Percentiles rank a stretch among this genome's conserved stretches.
These are phyloP conservation scores for Axinella damicornis DNA, from an alignment of 37 sponge, comb jelly and placozoan species.

Conservation along the genomic window DNA sequence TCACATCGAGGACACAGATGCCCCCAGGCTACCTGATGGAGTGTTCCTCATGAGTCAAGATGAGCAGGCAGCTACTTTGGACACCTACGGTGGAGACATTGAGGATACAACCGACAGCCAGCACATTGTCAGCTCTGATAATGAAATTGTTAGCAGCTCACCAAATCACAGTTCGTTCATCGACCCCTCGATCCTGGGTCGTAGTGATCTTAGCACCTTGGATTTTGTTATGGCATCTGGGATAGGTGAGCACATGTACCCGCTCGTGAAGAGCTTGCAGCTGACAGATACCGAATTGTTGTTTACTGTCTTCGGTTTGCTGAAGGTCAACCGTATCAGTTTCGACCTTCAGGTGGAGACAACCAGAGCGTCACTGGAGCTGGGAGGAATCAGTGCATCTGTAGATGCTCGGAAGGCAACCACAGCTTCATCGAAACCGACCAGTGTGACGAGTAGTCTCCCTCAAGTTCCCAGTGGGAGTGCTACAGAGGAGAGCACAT, in stretches of 20 bases:
- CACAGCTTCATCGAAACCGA: background rate
- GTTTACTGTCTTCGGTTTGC: constrained; percentile 45
- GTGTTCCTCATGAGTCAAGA: constrained; percentile 17
- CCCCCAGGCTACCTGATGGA: too few relatives aligned
- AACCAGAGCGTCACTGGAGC: background rate
- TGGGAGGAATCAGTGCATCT: constrained; percentile 38
- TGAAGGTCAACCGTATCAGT: constrained; percentile 19
- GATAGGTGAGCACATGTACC: background rate
- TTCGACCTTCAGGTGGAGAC: constrained; percentile 40
- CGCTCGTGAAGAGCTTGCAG: background rate
- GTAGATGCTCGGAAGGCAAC: constrained; percentile 45
- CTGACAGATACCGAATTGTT: constrained; percentile 34
- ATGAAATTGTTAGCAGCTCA: background rate
- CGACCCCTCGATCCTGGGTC: too few relatives aligned
- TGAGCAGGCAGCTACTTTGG: constrained; percentile 9
- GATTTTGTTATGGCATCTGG: background rate
- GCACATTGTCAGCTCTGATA: constrained; percentile 22
- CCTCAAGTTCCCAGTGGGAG: too few relatives aligned
- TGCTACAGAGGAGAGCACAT: too few relatives aligned
- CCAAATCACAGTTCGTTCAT: too few relatives aligned
- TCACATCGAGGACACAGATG: too few relatives aligned
- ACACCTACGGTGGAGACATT: constrained; percentile 18
- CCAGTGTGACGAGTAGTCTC: too few relatives aligned
- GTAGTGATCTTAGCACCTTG: background rate
- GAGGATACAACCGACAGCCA: background rate